phyloP scores from a whole-genome alignment of 30 jellyfish, hydroid and myxozoan species.

The Aurelia aurita complex sp. Pacific region DNA sequence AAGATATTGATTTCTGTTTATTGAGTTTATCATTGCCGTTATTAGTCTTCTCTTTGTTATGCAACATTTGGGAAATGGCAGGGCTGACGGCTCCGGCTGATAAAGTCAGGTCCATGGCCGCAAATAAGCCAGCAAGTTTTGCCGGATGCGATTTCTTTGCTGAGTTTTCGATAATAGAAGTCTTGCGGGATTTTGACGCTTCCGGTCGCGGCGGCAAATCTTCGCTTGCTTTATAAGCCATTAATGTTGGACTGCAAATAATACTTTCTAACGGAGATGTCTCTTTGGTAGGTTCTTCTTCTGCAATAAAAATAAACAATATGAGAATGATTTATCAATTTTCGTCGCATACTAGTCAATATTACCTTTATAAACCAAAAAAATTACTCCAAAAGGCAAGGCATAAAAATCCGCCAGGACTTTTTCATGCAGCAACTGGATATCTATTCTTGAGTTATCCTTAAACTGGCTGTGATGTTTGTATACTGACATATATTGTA shows the following conservation, averaged over 20 bases:
- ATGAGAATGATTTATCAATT: too few species aligned
- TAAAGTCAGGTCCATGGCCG: slow-evolving; percentile 82
- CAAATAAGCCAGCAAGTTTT: slow-evolving; percentile 63
- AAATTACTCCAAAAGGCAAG: too few species aligned
- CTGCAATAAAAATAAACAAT: background rate
- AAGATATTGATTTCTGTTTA: slow-evolving; percentile 28
- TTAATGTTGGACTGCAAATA: slow-evolving; percentile 46
- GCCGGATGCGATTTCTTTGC: slow-evolving; percentile 39
- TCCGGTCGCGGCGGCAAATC: slow-evolving; percentile 48
- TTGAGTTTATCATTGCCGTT: background rate
- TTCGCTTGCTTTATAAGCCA: slow-evolving; percentile 60
- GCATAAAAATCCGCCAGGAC: too few species aligned
- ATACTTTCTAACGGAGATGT: slow-evolving; percentile 24
- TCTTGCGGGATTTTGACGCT: slow-evolving; percentile 10
- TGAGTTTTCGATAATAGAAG: background rate
- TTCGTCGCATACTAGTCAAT: too few species aligned
- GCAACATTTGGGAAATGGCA: slow-evolving; percentile 46
- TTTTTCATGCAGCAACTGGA: too few species aligned
- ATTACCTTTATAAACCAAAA: too few species aligned
- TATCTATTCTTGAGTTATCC: too few species aligned
- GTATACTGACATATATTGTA: too few species aligned
- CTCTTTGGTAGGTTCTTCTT: background rate
- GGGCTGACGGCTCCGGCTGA: slow-evolving; percentile 94
- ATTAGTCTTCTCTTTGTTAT: slow-evolving; percentile 1
- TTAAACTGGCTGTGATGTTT: too few species aligned